These are phyloP conservation scores for Holocentrus rufus DNA, from an alignment of 2,797 vertebrate genomes.

Conservation along the genomic window DNA sequence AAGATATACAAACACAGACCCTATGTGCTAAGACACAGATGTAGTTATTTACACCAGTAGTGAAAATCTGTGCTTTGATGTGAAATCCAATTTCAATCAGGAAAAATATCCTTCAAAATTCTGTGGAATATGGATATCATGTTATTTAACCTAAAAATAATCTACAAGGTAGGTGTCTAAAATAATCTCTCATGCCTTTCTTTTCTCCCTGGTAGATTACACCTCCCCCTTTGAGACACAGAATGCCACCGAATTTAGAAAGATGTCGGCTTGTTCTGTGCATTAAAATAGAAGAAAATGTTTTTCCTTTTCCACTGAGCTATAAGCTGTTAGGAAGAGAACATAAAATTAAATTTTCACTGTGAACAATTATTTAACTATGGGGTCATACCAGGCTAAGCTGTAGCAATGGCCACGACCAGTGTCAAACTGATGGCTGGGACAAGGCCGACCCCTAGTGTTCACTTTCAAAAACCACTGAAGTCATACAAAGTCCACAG, in stretches of 20 bases:
- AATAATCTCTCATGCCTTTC: background rate
- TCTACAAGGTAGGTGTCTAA: background rate
- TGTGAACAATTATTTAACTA: constrained; percentile 60
- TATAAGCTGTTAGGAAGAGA: constrained; percentile 44
- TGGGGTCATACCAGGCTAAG: constrained; percentile 52
- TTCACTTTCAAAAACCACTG: background rate
- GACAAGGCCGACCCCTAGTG: constrained; percentile 67
- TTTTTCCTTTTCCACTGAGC: constrained; percentile 12
- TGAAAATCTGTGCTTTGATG: background rate
- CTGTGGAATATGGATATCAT: no score
- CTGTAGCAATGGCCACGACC: constrained; percentile 22
- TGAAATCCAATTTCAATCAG: background rate
- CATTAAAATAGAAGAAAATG: constrained; percentile 23
- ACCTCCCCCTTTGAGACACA: constrained; percentile 23
- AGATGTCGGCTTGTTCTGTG: constrained; percentile 12
- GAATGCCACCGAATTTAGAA: background rate
- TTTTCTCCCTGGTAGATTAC: constrained; percentile 30
- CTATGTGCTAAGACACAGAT: background rate
- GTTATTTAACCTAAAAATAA: background rate
- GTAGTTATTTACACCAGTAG: constrained; percentile 49
- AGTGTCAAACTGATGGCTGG: background rate
- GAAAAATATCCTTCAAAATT: background rate
- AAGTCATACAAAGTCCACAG: constrained; percentile 21
- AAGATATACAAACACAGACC: background rate
- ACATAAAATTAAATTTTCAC: constrained; percentile 57